These are phyloP conservation scores for Crotalus viridis DNA, from an alignment of 2,113 vertebrate genomes.

Conservation along the genomic window DNA sequence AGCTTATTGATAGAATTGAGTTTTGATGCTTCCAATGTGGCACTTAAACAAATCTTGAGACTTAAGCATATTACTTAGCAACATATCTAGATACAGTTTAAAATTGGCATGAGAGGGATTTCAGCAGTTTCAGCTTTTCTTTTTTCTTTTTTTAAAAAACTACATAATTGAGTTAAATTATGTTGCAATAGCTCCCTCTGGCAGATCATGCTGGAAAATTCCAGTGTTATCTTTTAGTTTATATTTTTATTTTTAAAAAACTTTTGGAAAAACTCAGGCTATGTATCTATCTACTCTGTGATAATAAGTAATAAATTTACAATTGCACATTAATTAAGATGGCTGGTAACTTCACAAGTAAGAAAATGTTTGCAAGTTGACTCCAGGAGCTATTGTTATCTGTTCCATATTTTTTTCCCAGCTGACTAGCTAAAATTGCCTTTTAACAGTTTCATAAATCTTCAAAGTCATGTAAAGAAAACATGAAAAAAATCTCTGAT, in stretches of 20 bases:
- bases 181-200: conserved; percentile 10
- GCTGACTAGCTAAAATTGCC: neutral
- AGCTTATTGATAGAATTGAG: neutral
- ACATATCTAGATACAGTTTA: neutral
- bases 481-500: neutral
- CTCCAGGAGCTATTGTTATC: neutral
- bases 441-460: conserved; percentile 8
- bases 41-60: neutral
- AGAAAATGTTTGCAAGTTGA: neutral
- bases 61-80: neutral
- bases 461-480: neutral
- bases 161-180: neutral
- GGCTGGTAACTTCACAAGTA: neutral
- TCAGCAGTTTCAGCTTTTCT: neutral
- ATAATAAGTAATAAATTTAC: neutral
- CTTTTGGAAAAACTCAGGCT: neutral
- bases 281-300: neutral
- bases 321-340: neutral
- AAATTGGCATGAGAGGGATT: neutral
- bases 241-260: neutral
- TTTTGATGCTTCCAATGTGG: neutral
- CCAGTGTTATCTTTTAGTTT: neutral
- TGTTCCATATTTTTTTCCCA: neutral
- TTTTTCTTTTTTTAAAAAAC: neutral
- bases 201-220: neutral